Conservation (phyloP, 2,113 vertebrate species). For the Stegastes partitus region DNA sequence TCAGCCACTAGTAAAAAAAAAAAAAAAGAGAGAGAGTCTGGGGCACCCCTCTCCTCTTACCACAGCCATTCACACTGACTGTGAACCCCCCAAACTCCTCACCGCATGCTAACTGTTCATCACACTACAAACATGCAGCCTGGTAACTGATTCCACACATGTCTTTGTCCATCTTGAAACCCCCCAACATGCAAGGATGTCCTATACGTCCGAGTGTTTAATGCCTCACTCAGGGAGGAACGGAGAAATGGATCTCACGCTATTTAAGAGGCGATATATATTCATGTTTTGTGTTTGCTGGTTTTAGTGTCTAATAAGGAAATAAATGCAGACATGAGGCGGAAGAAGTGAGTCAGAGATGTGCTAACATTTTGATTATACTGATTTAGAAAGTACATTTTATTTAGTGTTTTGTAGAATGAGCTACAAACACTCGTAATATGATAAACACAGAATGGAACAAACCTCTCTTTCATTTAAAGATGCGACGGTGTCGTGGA, state of each 20-base stretch:
- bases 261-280: constrained; percentile 66
- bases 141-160: constrained; percentile 85
- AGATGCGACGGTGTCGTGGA: constrained; percentile 4
- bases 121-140: constrained; percentile 71
- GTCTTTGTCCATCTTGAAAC: constrained; percentile 82
- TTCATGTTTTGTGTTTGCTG: constrained; percentile 10
- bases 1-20: constrained; percentile 74
- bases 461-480: constrained; percentile 7
- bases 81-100: constrained; percentile 63
- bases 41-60: constrained; percentile 79
- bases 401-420: constrained; percentile 14
- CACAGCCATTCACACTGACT: constrained; percentile 71
- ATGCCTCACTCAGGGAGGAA: constrained; percentile 67
- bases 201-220: constrained; percentile 68
- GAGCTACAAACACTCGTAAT: not conserved
- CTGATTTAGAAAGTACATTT: constrained; percentile 4
- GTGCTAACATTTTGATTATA: not conserved
- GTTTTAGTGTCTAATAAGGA: not conserved
- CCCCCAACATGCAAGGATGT: constrained; percentile 71
- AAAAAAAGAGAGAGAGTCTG: constrained; percentile 49
- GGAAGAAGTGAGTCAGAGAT: constrained; percentile 22
- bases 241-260: constrained; percentile 66
- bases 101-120: constrained; percentile 77
- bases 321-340: not conserved
- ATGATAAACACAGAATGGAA: not conserved